Conservation (phyloP, 1,140 invertebrate genomes). For the Leptinotarsa texana region DNA sequence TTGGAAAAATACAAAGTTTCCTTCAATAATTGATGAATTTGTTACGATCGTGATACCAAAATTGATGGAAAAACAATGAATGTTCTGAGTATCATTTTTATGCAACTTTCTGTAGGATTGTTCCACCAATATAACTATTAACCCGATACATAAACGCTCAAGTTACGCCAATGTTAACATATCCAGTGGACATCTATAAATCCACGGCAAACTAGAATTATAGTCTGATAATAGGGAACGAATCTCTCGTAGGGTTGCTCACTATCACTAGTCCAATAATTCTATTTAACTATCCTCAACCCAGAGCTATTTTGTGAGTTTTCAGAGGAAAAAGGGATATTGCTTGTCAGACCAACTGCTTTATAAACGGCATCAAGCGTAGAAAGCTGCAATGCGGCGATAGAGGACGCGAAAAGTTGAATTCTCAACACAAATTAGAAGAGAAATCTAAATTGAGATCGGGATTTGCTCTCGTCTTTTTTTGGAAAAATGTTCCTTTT, state of each 20-base stretch:
- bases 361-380: slow-evolving; percentile 5
- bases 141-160: neutral
- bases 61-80: too few relatives aligned
- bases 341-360: neutral
- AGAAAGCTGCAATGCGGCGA: slow-evolving; percentile 5
- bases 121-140: too few relatives aligned
- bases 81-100: too few relatives aligned
- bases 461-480: too few relatives aligned
- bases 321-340: neutral
- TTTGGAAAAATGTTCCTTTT: too few relatives aligned
- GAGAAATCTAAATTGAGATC: neutral
- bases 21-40: neutral
- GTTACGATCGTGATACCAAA: neutral
- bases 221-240: neutral
- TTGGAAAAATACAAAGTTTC: neutral
- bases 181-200: neutral
- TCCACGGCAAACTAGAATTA: neutral
- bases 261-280: slow-evolving; percentile 8
- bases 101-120: too few relatives aligned
- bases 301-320: slow-evolving; percentile 2
- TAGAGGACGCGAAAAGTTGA: slow-evolving; percentile 4
- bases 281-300: neutral
- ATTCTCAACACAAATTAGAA: neutral
- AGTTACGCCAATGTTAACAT: neutral
- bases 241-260: neutral